A percentile compares a stretch with the other conserved stretches of the same genome.
Evolutionary conservation across 35 echinoderm and acorn worm genomes (phyloP).

Genomic region (Hemicentrotus pulcherrimus): DNA sequence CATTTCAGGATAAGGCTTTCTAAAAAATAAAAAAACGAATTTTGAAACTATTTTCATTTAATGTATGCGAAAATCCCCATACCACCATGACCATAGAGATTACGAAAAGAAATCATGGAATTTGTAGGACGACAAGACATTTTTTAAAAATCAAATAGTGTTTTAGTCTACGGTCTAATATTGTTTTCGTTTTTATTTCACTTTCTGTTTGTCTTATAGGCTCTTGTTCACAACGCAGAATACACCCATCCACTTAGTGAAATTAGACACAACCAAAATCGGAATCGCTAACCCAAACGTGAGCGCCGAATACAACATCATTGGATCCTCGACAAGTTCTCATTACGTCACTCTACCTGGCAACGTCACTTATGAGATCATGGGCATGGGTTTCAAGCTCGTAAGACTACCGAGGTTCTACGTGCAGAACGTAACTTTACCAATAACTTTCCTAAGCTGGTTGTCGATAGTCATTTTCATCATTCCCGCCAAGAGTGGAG

Average conservation of each 20-base stretch:
- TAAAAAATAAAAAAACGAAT: no score
- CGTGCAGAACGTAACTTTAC: neutral
- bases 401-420: neutral
- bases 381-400: neutral
- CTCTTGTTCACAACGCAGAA: neutral
- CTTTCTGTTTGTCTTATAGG: neutral
- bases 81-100: no score
- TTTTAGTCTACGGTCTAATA: no score
- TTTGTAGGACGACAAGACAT: no score
- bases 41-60: no score
- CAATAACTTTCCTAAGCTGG: neutral
- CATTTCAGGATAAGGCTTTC: no score
- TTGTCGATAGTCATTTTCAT: slow-evolving; percentile 4
- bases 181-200: neutral
- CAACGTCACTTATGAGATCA: neutral
- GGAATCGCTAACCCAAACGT: neutral
- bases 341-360: neutral
- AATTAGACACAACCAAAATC: neutral
- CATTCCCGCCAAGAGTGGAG: slow-evolving; percentile 31
- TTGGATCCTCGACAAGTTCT: neutral
- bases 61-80: no score
- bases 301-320: neutral
- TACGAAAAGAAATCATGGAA: no score
- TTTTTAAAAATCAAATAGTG: no score
- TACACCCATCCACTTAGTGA: neutral